These are phyloP conservation scores for Bos javanicus DNA, from an alignment of 2,113 vertebrate genomes.

Conservation along the genomic window DNA sequence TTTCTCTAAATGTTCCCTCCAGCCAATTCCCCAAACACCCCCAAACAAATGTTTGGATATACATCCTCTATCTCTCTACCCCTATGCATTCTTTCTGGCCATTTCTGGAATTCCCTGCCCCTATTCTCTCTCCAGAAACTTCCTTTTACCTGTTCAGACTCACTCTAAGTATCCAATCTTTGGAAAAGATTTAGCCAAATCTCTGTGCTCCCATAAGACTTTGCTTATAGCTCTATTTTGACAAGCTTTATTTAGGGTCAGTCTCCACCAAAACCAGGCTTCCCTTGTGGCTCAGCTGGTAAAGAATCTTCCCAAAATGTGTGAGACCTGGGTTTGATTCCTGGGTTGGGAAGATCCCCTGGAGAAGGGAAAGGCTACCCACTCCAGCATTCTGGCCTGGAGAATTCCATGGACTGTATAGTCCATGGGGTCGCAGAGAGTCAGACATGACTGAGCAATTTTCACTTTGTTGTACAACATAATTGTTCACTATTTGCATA, in stretches of 20 bases:
- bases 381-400: background rate
- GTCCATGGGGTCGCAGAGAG: background rate
- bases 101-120: background rate
- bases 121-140: background rate
- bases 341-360: background rate
- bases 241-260: background rate
- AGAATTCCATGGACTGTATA: background rate
- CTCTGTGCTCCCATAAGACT: background rate
- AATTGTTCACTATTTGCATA: background rate
- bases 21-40: background rate
- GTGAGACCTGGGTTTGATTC: rapidly evolving
- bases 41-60: background rate
- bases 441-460: rapidly evolving
- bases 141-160: background rate
- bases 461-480: background rate
- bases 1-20: background rate
- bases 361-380: background rate
- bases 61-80: background rate
- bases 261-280: background rate
- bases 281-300: background rate
- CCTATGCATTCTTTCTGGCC: background rate
- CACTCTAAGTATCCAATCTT: background rate
- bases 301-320: background rate
- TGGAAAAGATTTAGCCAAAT: background rate
- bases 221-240: background rate